Evolutionary conservation across 2,797 vertebrate genomes (phyloP), one percentile per base, ranked within the genome.

Genomic region (Syngnathus acus): DNA sequence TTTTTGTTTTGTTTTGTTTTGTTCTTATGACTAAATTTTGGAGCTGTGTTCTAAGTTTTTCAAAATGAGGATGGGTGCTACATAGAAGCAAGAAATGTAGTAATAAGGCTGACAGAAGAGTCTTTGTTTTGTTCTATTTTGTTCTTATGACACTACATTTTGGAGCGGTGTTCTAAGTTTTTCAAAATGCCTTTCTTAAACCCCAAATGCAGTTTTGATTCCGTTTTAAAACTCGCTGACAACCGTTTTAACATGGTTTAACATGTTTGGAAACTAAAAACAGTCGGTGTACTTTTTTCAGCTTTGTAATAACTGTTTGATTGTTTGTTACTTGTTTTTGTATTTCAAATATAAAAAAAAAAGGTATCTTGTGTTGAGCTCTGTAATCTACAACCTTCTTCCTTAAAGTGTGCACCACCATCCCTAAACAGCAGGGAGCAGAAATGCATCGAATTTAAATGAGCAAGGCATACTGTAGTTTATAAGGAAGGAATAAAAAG

Each of bases 61-160:
- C 50, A 51, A 32, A 32, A 81, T 87, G 85, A 84, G 91, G 92
- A 89, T 87, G 91, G 83, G 92, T 90, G 84, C 83, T 78, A 81
- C 91, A 91, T 88, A 95, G 90, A 58, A 58, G 26, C 55, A 58
- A 38, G 32, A 17, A 37, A 32, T 3, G 17, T 58, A 58, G 32
- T 57, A 37, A 57, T 32, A 58, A 14, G 26, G 26, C 14, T 58
- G 26, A 38, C 55, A 58, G 13, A 19, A 57, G 23, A 32, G 26
- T 23, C 14, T 45, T 14, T 45, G 43, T 45, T 45, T 45, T 45
- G 40, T 47, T 62, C 48, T 45, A 14, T 45, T 45, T 45, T 45
- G 40, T 47, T 62, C 48, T 32, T 47, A 10, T 32, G 14, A 63
- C 61, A 61, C 59, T 23, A 58, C 16, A 19, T 19, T 61, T 42